Evolutionary conservation across 2,888 invertebrate species (phyloP), one percentile per base, ranked within the genome.

Genomic region (Andricus quercusramuli): DNA sequence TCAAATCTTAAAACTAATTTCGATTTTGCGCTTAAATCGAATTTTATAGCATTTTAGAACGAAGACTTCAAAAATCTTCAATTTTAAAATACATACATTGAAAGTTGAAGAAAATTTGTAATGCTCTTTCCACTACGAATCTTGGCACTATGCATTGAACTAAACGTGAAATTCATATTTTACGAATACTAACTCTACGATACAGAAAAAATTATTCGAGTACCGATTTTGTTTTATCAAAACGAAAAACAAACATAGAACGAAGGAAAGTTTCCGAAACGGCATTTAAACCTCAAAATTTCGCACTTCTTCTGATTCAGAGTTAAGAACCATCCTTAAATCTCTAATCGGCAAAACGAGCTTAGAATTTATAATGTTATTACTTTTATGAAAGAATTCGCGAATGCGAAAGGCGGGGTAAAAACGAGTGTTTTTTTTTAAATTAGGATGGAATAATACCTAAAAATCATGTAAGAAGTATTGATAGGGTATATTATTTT

Each of bases 281-380:
- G n/a, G 32, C 56, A 77, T 67, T 44, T 79, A 76, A 41, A 70
- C 32, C 32, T 47, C 9, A 47, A 44, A 32, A 44, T 44, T 77
- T 51, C 56, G 62, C 29, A 77, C 6, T 67, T 79, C 59, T 25
- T 51, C 51, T 20, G 29, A 51, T 51, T 9, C 37, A 67, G 29
- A 29, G 64, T 64, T 64, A 56, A 13, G 8, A 51, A 74, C 74
- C 29, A 74, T 56, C 29, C 56, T 74, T 32, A 74, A 20, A 29
- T 47, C 29, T 79, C 62, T 64, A 79, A 70, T 70, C 51, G 62
- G 74, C 74, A 56, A 79, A 65, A 65, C 29, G 74, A 79, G 41
- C 70, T 51, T 74, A 74, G n/a, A 79, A 64, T 64, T 64, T 80
- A 47, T 80, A 80, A 25, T 22, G 47, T 62, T 51, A 79, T 65